These are phyloP conservation scores for Ctenopoma kingsleyae DNA, from an alignment of 2,797 vertebrate genomes.

Conservation along the genomic window DNA sequence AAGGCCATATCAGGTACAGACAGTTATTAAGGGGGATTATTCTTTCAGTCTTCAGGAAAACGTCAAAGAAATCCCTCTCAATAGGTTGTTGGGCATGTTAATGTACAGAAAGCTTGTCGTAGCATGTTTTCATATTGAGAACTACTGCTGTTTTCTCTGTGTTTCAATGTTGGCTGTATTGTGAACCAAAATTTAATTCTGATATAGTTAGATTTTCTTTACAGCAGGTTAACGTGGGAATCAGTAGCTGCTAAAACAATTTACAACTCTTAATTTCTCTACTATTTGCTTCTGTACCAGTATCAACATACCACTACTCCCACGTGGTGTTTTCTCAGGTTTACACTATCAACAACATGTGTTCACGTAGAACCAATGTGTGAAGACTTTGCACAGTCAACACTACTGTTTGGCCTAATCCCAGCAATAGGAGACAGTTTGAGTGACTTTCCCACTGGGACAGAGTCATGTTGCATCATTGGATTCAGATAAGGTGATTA, in stretches of 20 bases:
- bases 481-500: constrained; percentile 35
- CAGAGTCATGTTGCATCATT: constrained; percentile 1
- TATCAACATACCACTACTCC: constrained; percentile 4
- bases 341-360: constrained; percentile 16
- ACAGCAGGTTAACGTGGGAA: background rate
- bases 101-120: constrained; percentile 63
- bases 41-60: constrained; percentile 70
- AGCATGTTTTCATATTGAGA: constrained; percentile 50
- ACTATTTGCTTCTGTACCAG: background rate
- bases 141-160: constrained; percentile 38
- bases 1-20: constrained; percentile 71
- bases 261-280: background rate
- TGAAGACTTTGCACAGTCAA: constrained; percentile 26
- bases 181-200: constrained; percentile 14
- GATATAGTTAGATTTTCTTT: constrained; percentile 17
- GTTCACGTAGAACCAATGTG: constrained; percentile 15
- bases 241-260: constrained; percentile 2
- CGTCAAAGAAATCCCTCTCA: constrained; percentile 66
- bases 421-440: constrained; percentile 24
- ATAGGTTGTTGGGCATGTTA: constrained; percentile 63
- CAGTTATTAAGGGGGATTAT: constrained; percentile 74
- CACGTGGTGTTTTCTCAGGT: background rate
- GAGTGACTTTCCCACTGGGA: constrained; percentile 30
- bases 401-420: constrained; percentile 36
- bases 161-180: constrained; percentile 20